A percentile compares a stretch with the other conserved stretches of the same genome.
phyloP scores from a whole-genome alignment of 1,140 invertebrate genomes.

The Bombus consobrinus region DNA sequence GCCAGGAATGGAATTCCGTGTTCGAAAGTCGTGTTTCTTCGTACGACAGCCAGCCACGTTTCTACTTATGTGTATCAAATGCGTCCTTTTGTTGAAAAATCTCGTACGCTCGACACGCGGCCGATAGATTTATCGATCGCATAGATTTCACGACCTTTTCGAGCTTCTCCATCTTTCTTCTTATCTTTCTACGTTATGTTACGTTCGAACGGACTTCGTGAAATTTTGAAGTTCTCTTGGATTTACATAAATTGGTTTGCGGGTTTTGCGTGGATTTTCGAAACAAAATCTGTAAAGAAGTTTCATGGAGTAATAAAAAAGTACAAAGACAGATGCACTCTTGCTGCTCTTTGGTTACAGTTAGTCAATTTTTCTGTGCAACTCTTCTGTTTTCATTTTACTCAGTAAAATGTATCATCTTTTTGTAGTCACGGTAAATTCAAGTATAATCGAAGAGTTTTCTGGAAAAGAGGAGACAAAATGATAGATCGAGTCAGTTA shows the following conservation, averaged over 20 bases:
- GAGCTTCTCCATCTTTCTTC: too few relatives aligned
- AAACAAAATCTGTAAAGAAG: too few relatives aligned
- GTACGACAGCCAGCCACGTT: constrained; percentile 37
- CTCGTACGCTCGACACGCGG: not conserved
- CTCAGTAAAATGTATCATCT: not conserved
- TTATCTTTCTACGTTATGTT: too few relatives aligned
- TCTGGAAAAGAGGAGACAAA: too few relatives aligned
- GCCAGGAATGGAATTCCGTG: constrained; percentile 34
- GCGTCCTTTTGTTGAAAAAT: constrained; percentile 23
- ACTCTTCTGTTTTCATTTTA: not conserved
- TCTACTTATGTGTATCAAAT: constrained; percentile 39
- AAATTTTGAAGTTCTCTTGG: not conserved
- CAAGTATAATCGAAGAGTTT: not conserved
- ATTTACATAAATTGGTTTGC: not conserved
- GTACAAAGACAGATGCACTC: not conserved
- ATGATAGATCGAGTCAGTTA: too few relatives aligned
- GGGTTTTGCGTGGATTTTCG: not conserved
- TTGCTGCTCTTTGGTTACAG: not conserved
- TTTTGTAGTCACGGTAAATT: too few relatives aligned
- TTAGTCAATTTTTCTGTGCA: not conserved
- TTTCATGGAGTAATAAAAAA: not conserved
- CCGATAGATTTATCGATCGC: constrained; percentile 14
- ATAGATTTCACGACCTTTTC: not conserved
- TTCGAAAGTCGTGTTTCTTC: constrained; percentile 60
- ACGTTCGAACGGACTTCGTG: not conserved